Base-by-base conservation (phyloP, 2,888 invertebrate genomes). In the Himalopsyche tibetana region DNA sequence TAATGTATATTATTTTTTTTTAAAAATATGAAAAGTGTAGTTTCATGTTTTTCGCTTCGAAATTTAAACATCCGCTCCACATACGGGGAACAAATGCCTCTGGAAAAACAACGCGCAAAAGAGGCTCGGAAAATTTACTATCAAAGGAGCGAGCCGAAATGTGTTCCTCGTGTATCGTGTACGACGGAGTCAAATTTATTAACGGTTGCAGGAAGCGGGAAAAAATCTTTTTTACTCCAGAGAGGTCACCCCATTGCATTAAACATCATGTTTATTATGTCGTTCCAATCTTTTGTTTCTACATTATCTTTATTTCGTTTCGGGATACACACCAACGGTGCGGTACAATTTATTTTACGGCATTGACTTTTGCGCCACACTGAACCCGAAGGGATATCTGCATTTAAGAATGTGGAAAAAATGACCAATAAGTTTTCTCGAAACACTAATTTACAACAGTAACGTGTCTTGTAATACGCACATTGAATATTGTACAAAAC, bases 171-270 rank as follows among this genome's bases (percentile, higher is more conserved):
- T 74, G 38, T 38, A 74, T 9, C 28, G 36, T 74, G 38, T 38
- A 74, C 28, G 28, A 74, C 51, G 51, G 45, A 51, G 51, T 36
- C 74, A 38, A 74, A 74, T 74, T 74, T 74, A 74, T 74, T 74
- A 74, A 74, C 74, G 74, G 74, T 74, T 74, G 15, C 28, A 28
- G 74, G 74, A 38, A 74, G 12, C 15, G 36, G 74, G 36, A 15
- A 74, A 74, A 74, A 74, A 74, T 74, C 74, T 74, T 74, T 36
- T 74, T 74, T 38, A 36, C 38, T 74, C 74, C 74, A 74, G 74
- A 74, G 74, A 74, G 74, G 74, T 74, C 74, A 74, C 74, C 74
- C 74, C 15, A 74, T 74, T 74, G 74, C 74, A 74, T 74, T 74
- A 74, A 74, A 74, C 36, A 74, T 74, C 38, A 38, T 74, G 74